These are phyloP conservation scores for Corythornis madagascariensis DNA, from an alignment of 2,113 vertebrate genomes.

Conservation along the genomic window DNA sequence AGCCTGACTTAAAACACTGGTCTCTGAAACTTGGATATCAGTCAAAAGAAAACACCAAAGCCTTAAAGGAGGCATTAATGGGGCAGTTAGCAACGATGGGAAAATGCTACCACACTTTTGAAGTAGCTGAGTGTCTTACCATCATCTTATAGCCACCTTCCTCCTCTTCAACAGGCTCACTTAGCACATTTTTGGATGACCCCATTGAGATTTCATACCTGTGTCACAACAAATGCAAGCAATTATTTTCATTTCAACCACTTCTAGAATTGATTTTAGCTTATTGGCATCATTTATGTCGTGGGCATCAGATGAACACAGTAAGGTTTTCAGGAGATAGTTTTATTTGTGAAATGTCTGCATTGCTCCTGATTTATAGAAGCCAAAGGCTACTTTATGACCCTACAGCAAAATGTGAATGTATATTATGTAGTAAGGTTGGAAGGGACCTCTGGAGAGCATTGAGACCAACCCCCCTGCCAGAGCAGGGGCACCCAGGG, in stretches of 20 bases:
- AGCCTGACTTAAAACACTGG: neutral
- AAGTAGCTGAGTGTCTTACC: conserved; percentile 59
- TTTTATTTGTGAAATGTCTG: neutral
- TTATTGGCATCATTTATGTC: neutral
- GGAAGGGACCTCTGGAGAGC: too few species aligned
- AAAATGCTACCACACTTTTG: neutral
- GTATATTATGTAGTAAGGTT: neutral
- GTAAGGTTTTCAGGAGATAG: neutral
- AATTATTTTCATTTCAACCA: neutral
- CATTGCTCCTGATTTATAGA: neutral
- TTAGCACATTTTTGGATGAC: conserved; percentile 62
- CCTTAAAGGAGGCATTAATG: neutral
- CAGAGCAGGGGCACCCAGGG: too few species aligned
- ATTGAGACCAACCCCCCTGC: too few species aligned
- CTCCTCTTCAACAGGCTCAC: conserved; percentile 60
- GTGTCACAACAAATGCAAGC: conserved; percentile 43
- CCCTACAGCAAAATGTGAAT: neutral
- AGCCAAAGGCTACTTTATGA: neutral
- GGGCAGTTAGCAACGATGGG: neutral
- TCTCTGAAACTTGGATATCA: rapidly evolving
- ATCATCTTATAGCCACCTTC: conserved; percentile 62
- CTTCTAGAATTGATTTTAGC: conserved; percentile 11
- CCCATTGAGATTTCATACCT: conserved; percentile 73
- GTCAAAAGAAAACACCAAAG: neutral
- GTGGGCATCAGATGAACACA: neutral